Evolutionary conservation across 2,113 vertebrate species (phyloP).

Genomic region (Athene cunicularia): DNA sequence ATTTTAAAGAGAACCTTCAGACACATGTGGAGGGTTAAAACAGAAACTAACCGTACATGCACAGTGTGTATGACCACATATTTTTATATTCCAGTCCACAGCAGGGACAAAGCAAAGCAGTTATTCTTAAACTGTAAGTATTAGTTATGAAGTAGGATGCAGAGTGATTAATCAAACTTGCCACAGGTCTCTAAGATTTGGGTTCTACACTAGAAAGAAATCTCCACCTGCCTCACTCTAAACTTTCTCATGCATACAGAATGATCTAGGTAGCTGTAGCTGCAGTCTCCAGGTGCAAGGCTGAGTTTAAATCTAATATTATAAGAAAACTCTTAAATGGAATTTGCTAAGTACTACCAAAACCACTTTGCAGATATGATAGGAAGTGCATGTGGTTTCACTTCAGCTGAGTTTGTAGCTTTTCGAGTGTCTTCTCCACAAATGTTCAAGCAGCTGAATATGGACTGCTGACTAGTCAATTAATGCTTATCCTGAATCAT

Average conservation of each 20-base stretch:
- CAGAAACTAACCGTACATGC: not conserved
- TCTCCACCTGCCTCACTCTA: not conserved
- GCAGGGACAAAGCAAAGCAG: not conserved
- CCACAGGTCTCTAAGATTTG: not conserved
- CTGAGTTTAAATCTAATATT: not conserved
- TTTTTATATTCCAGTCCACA: not conserved
- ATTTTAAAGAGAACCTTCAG: not conserved
- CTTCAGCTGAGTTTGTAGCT: slow-evolving; percentile 9
- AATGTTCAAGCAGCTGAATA: not conserved
- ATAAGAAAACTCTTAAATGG: not conserved
- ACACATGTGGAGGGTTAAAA: not conserved
- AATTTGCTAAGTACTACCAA: not conserved
- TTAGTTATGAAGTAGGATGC: not conserved
- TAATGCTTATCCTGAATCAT: not conserved
- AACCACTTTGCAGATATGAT: not conserved
- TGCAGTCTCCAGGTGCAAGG: not conserved
- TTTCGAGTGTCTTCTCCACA: not conserved
- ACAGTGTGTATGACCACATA: not conserved
- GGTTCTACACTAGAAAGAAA: not conserved
- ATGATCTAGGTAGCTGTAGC: not conserved
- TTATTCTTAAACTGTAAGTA: not conserved
- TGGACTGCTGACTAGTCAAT: not conserved
- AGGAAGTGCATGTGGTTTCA: not conserved
- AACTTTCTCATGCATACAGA: not conserved
- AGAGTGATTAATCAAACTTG: slow-evolving; percentile 1